A percentile compares a stretch with the other conserved stretches of the same genome.
Conservation (phyloP, 2,113 vertebrate species). For the Zosterops hypoxanthus region DNA sequence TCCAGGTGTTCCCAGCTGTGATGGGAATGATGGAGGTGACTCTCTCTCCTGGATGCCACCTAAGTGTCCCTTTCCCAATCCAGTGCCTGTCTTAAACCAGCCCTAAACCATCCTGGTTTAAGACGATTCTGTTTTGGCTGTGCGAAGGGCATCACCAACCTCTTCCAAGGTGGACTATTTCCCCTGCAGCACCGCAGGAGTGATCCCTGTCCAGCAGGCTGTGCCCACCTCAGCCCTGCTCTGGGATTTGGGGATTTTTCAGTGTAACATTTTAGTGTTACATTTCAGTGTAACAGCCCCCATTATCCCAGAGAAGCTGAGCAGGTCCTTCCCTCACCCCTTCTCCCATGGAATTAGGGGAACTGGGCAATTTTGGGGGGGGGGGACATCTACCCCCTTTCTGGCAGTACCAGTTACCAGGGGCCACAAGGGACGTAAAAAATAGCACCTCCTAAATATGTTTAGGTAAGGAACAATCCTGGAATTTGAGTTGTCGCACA, state of each 20-base stretch:
- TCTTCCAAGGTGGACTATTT: neutral
- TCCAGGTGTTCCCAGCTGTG: neutral
- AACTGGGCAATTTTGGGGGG: accelerated
- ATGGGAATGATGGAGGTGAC: neutral
- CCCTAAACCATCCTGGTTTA: neutral
- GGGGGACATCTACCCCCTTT: neutral
- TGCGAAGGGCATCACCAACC: accelerated
- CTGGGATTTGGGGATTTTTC: neutral
- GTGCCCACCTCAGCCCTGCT: neutral
- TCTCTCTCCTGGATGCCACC: accelerated
- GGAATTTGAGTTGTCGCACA: neutral
- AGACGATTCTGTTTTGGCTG: accelerated
- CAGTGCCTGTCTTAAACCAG: neutral
- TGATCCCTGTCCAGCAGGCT: neutral
- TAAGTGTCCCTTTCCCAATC: neutral
- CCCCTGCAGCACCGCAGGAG: neutral
- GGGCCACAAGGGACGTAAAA: neutral
- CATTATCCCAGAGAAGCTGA: accelerated
- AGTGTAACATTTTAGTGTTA: neutral
- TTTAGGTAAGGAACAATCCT: neutral
- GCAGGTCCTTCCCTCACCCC: neutral
- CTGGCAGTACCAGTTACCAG: neutral
- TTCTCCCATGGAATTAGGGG: accelerated
- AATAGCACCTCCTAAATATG: constrained; percentile 18
- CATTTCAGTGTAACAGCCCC: neutral